Evolutionary conservation across 1,140 invertebrate species (phyloP), one percentile per base, ranked within the genome.

Genomic region (Formica exsecta): DNA sequence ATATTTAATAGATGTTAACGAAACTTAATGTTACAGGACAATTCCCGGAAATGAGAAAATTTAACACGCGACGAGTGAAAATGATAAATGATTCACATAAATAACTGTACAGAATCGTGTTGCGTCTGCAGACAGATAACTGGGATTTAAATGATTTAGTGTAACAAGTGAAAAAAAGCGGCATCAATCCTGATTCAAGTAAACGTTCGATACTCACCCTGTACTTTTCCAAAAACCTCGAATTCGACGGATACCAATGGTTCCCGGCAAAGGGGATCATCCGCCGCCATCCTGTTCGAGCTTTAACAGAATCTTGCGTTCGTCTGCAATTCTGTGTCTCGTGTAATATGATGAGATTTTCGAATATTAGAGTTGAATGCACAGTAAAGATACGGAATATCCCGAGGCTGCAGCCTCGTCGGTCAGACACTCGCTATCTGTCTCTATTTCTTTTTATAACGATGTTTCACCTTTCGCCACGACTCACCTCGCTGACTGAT

Each of bases 201-300:
- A 29, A 32, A 64, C 32, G n/a, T 36, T 65, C n/a, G 9, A 6
- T 87, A 92, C 94, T 94, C 95, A 98, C 98, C 98, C 97, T 98
- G 98, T 44, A 98, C 98, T 95, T 98, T 97, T 84, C 98, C 98
- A 90, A 96, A 98, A 61, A 98, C 98, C 95, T 98, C 98, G 92
- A 98, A 98, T 88, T 98, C 98, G 16, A 98, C 97, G 65, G 98
- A 98, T 48, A 98, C 96, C 75, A 97, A 95, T 0, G 96, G 94
- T 80, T 95, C 95, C 59, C 93, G 83, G 74, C 91, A 76, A 87
- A 93, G 96, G 92, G 96, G 95, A 87, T 97, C 96, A 84, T 96
- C 96, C 57, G 95, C 94, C 75, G 96, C 96, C 97, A 97, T 97
- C 64, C 80, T 89, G 74, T 57, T 62, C 6, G 7, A 73, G 29